Evolutionary conservation across 2,888 invertebrate genomes (phyloP).

Genomic region (Pandemis cinnamomeana): DNA sequence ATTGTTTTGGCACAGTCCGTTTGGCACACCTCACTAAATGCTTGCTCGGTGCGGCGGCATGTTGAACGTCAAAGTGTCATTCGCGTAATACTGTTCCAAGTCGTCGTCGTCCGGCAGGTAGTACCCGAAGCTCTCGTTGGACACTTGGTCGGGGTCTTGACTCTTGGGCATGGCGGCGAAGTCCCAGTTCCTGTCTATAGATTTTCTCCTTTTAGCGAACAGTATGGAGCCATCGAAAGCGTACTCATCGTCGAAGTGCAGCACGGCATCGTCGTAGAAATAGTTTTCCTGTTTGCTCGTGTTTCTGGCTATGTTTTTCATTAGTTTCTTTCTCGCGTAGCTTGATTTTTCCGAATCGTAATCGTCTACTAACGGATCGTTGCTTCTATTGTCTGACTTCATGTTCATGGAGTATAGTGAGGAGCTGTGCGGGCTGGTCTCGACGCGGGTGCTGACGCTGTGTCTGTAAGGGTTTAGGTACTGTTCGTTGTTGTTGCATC

Average conservation of each 20-base stretch:
- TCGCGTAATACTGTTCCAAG: constrained; percentile 72
- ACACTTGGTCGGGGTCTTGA: constrained; percentile 64
- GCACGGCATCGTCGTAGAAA: constrained; percentile 79
- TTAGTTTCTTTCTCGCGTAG: constrained; percentile 76
- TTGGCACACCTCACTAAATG: constrained; percentile 62
- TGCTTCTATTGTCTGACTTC: constrained; percentile 71
- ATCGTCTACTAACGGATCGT: constrained; percentile 78
- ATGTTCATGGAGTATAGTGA: constrained; percentile 75
- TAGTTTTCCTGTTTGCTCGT: constrained; percentile 72
- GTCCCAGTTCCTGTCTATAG: constrained; percentile 71
- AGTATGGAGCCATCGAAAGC: constrained; percentile 79
- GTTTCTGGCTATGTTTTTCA: constrained; percentile 79
- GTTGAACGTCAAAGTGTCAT: constrained; percentile 78
- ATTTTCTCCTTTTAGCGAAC: constrained; percentile 81
- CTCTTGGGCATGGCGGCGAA: constrained; percentile 67
- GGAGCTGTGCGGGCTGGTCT: constrained; percentile 70
- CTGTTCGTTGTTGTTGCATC: constrained; percentile 68
- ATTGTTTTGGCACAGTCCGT: constrained; percentile 45
- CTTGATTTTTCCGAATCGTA: constrained; percentile 79
- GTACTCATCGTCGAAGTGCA: constrained; percentile 80
- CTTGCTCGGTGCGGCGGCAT: constrained; percentile 79
- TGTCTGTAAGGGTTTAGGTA: constrained; percentile 65
- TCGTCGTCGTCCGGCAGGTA: constrained; percentile 76
- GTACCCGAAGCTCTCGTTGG: constrained; percentile 79
- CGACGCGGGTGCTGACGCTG: constrained; percentile 61